phyloP scores from a whole-genome alignment of 1,140 invertebrate species.

The Lordiphosa mommai region DNA sequence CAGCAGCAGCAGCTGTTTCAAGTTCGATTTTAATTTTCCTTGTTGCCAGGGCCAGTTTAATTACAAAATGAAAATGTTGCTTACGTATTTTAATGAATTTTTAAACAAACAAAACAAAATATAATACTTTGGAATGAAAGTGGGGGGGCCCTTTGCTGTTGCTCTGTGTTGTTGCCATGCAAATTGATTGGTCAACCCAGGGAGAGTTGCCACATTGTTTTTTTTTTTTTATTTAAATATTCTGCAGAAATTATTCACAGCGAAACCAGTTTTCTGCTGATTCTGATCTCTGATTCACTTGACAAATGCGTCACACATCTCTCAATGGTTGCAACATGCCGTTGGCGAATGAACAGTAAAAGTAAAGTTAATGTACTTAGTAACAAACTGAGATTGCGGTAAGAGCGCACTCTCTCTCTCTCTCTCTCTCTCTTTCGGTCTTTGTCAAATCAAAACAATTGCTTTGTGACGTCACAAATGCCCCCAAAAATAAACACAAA shows the following conservation, averaged over 20 bases:
- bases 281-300: too few relatives aligned
- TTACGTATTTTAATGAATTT: conserved; percentile 14
- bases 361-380: too few relatives aligned
- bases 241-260: not conserved
- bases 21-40: conserved; percentile 38
- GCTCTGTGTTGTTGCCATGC: conserved; percentile 32
- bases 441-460: conserved; percentile 25
- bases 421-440: not conserved
- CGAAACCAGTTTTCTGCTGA: not conserved
- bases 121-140: conserved; percentile 21
- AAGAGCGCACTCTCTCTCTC: too few relatives aligned
- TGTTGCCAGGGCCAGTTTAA: conserved; percentile 36
- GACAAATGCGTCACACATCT: too few relatives aligned
- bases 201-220: not conserved
- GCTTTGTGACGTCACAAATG: conserved; percentile 42
- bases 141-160: conserved; percentile 13
- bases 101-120: conserved; percentile 21
- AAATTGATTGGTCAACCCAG: too few relatives aligned
- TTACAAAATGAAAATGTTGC: conserved; percentile 31
- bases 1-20: conserved; percentile 35
- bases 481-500: too few relatives aligned
- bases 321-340: conserved; percentile 15
- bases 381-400: too few relatives aligned
- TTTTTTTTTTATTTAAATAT: not conserved
- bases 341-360: too few relatives aligned